phyloP scores from a whole-genome alignment of 2,113 vertebrate species.

The Rhizomys pruinosus region DNA sequence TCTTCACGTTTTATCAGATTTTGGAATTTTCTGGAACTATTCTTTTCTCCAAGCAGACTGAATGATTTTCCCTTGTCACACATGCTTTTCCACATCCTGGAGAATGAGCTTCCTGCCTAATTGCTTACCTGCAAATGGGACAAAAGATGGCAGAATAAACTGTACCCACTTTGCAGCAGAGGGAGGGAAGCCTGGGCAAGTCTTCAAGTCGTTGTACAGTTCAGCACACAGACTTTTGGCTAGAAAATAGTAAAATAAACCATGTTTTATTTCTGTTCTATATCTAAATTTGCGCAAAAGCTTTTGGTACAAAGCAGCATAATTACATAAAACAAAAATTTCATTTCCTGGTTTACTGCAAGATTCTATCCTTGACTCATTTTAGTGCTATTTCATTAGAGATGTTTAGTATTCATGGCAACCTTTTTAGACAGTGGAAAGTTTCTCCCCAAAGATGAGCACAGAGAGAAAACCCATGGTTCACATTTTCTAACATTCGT shows the following conservation, averaged over 20 bases:
- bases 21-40: conserved; percentile 6
- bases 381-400: conserved; percentile 51
- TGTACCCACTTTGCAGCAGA: neutral
- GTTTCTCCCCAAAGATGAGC: conserved; percentile 61
- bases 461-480: conserved; percentile 54
- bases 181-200: accelerated
- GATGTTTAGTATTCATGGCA: conserved; percentile 76
- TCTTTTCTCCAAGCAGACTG: conserved; percentile 20
- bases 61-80: conserved; percentile 23
- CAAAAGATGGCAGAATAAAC: neutral
- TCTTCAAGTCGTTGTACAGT: neutral
- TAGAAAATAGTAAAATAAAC: neutral
- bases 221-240: neutral
- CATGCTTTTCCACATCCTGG: conserved; percentile 2
- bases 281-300: conserved; percentile 19
- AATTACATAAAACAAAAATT: conserved; percentile 43
- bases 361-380: conserved; percentile 14
- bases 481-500: conserved; percentile 1
- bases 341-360: conserved; percentile 35
- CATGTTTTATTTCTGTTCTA: neutral
- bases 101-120: neutral
- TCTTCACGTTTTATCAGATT: neutral
- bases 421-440: conserved; percentile 70
- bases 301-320: neutral
- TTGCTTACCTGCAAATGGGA: neutral